Base-by-base conservation (phyloP, 2,888 invertebrate genomes). In the Clepsis dumicolana region DNA sequence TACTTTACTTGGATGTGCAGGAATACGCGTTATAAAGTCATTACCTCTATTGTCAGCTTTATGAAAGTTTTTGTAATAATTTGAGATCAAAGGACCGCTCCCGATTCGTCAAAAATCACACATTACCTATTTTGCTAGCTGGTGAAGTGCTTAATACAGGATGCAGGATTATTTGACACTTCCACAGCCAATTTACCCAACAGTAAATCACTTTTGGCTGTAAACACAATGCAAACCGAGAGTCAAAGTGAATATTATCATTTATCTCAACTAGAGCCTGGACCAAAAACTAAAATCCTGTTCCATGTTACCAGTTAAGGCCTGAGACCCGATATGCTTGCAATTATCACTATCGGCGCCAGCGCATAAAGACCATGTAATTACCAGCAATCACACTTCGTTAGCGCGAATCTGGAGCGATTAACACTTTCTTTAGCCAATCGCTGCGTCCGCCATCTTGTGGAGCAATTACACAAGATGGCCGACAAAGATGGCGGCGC, bases 371-470 rank as follows among this genome's bases (percentile, higher is more conserved):
- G 4, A 48, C 57, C 29, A 69, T 77, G 78, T 80, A 87, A 91
- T 92, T 90, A 90, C 81, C 78, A 80, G 77, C 86, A 86, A 88
- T 88, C 86, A 84, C 84, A 85, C 87, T 86, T 87, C 82, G 85
- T 87, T 89, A 90, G 80, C 83, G 78, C 82, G 84, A 89, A 90
- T 90, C 90, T 89, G 86, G 80, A 80, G 83, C 84, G 86, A 87
- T 90, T 89, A 90, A 83, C 86, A 87, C 89, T 86, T 83, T 79
- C 82, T 76, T 89, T 88, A 78, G 78, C 89, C 88, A 87, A 89
- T 87, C 82, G 74, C 74, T 74, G 87, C 89, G 81, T 74, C 74
- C 74, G 88, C 89, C 92, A 92, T 91, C 86, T 88, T 87, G 85
- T 74, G 80, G 83, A 88, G 90, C 90, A 57, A 59, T 53, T 89